phyloP scores from a whole-genome alignment of 2,888 invertebrate genomes.

The Microctonus aethiopoides region DNA sequence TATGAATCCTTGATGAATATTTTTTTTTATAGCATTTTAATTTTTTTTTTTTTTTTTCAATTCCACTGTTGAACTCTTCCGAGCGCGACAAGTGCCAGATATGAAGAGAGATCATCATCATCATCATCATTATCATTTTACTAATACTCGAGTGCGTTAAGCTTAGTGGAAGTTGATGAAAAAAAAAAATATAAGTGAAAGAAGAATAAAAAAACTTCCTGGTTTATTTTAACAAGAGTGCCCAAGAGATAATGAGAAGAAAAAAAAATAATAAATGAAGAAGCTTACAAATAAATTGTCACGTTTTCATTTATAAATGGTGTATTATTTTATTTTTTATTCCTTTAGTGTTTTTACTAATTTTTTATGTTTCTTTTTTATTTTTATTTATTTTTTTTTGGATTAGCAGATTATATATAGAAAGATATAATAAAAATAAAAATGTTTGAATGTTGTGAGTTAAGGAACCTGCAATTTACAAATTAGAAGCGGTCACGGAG shows the following conservation, averaged over 20 bases:
- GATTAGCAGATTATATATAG: neutral
- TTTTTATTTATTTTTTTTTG: too few relatives aligned
- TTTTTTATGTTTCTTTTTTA: too few relatives aligned
- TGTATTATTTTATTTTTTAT: neutral
- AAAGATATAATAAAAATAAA: neutral
- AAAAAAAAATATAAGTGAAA: slow-evolving; percentile 33
- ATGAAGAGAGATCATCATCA: neutral
- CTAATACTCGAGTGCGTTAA: neutral
- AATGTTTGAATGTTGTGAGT: slow-evolving; percentile 40
- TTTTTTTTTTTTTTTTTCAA: slow-evolving; percentile 7
- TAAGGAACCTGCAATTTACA: slow-evolving; percentile 58
- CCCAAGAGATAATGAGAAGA: neutral
- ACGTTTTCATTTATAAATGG: neutral
- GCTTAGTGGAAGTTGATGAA: neutral
- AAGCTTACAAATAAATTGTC: slow-evolving; percentile 17
- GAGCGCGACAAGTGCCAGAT: neutral
- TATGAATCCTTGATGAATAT: too few relatives aligned
- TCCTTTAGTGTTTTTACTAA: too few relatives aligned
- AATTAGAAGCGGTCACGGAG: slow-evolving; percentile 59
- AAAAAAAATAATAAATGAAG: slow-evolving; percentile 27
- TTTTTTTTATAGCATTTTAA: too few relatives aligned
- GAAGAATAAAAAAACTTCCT: neutral
- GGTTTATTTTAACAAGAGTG: neutral
- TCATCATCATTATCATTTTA: neutral
- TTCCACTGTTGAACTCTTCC: slow-evolving; percentile 4